Evolutionary conservation across 2,113 vertebrate genomes (phyloP).

Genomic region (Abramis brama): DNA sequence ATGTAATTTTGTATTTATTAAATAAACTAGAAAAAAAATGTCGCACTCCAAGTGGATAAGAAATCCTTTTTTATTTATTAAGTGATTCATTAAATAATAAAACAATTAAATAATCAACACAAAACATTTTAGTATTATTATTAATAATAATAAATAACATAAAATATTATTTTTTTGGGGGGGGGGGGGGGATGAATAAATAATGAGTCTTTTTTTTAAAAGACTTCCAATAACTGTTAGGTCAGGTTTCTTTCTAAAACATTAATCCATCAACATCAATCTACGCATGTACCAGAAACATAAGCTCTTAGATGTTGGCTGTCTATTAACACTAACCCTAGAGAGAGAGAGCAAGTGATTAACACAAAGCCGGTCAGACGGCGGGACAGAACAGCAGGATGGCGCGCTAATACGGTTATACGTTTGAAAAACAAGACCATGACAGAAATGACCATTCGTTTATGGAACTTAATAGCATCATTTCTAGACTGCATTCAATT

Average conservation of each 20-base stretch:
- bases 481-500: not conserved
- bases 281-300: not conserved
- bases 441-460: not conserved
- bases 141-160: not conserved
- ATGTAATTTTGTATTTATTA: not conserved
- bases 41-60: too few relatives aligned
- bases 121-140: not conserved
- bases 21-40: not conserved
- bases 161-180: too few relatives aligned
- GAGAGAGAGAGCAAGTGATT: not conserved
- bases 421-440: not conserved
- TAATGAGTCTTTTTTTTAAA: not conserved
- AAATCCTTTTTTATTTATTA: not conserved
- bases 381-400: constrained; percentile 1
- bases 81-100: not conserved
- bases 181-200: too few relatives aligned
- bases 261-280: not conserved
- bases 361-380: not conserved
- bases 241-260: not conserved
- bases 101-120: not conserved
- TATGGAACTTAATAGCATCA: not conserved
- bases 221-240: not conserved
- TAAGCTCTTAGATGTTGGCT: not conserved
- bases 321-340: not conserved
- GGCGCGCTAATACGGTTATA: constrained; percentile 28